These are phyloP conservation scores for Perizoma affinitatum DNA, from an alignment of 2,888 invertebrate species.

Conservation along the genomic window DNA sequence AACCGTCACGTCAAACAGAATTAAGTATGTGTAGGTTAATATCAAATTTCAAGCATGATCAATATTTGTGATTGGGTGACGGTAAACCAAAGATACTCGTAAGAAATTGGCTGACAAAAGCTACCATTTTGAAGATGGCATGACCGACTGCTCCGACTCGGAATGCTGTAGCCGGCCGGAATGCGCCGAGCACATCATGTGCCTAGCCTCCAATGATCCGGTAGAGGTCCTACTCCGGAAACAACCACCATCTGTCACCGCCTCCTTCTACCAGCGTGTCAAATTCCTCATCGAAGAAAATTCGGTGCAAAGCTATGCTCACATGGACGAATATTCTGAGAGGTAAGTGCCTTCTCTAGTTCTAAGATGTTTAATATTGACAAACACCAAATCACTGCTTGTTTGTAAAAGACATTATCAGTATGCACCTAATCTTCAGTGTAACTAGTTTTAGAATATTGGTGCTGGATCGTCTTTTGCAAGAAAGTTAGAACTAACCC, in stretches of 20 bases:
- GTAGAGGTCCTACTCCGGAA: constrained; percentile 97
- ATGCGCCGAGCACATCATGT: constrained; percentile 96
- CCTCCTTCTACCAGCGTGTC: constrained; percentile 98
- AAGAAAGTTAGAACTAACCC: constrained; percentile 63
- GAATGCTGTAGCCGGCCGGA: constrained; percentile 97
- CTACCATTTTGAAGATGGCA: constrained; percentile 92
- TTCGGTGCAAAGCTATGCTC: constrained; percentile 99
- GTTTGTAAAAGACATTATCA: constrained; percentile 70
- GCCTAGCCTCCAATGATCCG: constrained; percentile 97
- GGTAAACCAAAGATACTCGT: constrained; percentile 35
- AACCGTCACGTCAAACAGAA: too few species aligned
- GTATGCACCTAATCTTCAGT: constrained; percentile 34
- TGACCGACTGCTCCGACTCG: constrained; percentile 99
- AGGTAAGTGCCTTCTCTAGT: constrained; percentile 89
- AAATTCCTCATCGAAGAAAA: constrained; percentile 99
- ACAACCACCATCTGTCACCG: constrained; percentile 97
- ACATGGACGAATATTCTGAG: constrained; percentile 98
- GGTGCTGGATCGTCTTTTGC: constrained; percentile 57
- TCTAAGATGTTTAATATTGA: constrained; percentile 46
- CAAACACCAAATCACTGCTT: constrained; percentile 76
- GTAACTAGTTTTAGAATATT: constrained; percentile 29
- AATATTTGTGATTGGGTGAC: constrained; percentile 20
- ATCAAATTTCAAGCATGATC: constrained; percentile 10
- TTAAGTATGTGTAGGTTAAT: too few species aligned
- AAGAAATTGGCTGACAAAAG: constrained; percentile 59